Percentiles rank a stretch among this genome's conserved stretches.
These are phyloP conservation scores for Choloepus didactylus DNA, from an alignment of 2,797 vertebrate species.

Conservation along the genomic window DNA sequence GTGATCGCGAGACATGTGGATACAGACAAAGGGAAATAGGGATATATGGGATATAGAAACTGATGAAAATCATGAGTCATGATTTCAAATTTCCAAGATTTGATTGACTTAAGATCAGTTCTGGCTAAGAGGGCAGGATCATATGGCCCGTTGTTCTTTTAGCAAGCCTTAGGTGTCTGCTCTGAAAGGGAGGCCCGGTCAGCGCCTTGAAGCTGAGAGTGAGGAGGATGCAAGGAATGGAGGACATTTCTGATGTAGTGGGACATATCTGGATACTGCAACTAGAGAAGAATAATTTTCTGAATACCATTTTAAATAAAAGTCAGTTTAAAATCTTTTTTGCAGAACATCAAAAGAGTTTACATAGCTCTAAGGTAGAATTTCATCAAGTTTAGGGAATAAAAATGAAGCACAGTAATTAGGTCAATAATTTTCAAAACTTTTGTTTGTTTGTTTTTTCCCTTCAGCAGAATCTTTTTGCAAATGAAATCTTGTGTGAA, in stretches of 20 bases:
- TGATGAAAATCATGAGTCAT: conserved; percentile 11
- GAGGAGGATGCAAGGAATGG: background rate
- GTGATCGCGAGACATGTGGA: background rate
- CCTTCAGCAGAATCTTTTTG: conserved; percentile 13
- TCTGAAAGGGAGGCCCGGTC: background rate
- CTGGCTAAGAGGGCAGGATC: background rate
- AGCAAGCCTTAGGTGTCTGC: background rate
- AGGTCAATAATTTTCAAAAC: background rate
- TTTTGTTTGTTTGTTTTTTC: background rate
- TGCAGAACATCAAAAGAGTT: background rate
- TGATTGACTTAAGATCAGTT: background rate
- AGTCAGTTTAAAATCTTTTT: conserved; percentile 4
- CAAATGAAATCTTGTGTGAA: background rate
- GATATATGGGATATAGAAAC: background rate
- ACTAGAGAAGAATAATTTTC: conserved; percentile 6
- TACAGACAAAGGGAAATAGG: too few species aligned
- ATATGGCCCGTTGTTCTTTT: background rate
- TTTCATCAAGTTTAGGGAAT: conserved; percentile 4
- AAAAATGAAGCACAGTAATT: conserved; percentile 45
- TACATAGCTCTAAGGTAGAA: background rate
- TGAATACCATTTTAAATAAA: background rate
- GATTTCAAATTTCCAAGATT: background rate
- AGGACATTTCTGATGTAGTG: background rate
- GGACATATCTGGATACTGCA: background rate
- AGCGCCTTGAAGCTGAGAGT: background rate